These are phyloP conservation scores for Channa argus DNA, from an alignment of 2,113 vertebrate genomes.

Conservation along the genomic window DNA sequence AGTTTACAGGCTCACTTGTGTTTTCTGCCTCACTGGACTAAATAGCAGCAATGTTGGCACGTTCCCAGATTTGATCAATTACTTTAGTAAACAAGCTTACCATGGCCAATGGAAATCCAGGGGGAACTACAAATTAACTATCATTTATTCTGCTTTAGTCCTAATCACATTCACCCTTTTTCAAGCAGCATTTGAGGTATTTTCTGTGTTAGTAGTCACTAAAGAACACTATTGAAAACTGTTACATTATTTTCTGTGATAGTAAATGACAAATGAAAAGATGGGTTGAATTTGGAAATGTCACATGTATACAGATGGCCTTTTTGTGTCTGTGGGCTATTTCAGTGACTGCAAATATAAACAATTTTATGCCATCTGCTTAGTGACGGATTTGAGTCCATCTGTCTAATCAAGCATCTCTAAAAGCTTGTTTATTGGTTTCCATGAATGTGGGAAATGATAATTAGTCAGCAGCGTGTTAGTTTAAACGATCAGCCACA, in stretches of 20 bases:
- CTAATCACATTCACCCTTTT: constrained; percentile 7
- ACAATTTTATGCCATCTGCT: constrained; percentile 70
- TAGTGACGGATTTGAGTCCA: constrained; percentile 63
- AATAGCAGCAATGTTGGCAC: neutral
- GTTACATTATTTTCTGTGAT: constrained; percentile 16
- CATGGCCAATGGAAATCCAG: neutral
- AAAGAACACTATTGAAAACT: neutral
- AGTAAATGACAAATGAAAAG: constrained; percentile 48
- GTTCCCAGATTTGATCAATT: constrained; percentile 8
- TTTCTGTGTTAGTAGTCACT: constrained; percentile 7
- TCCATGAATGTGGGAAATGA: constrained; percentile 29
- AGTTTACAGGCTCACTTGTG: neutral
- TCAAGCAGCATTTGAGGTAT: neutral
- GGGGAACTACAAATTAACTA: too few species aligned
- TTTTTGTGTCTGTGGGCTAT: constrained; percentile 65
- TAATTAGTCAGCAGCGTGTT: constrained; percentile 10
- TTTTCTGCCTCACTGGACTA: constrained; percentile 5
- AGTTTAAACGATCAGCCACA: neutral
- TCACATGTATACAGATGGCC: constrained; percentile 66
- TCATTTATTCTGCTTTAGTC: neutral
- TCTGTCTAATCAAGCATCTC: constrained; percentile 59
- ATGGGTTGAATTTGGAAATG: constrained; percentile 53
- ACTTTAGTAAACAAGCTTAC: neutral
- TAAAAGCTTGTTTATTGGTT: constrained; percentile 22
- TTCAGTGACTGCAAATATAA: constrained; percentile 58